Conservation (phyloP, 2,113 vertebrate species). For the Pristiophorus japonicus region DNA sequence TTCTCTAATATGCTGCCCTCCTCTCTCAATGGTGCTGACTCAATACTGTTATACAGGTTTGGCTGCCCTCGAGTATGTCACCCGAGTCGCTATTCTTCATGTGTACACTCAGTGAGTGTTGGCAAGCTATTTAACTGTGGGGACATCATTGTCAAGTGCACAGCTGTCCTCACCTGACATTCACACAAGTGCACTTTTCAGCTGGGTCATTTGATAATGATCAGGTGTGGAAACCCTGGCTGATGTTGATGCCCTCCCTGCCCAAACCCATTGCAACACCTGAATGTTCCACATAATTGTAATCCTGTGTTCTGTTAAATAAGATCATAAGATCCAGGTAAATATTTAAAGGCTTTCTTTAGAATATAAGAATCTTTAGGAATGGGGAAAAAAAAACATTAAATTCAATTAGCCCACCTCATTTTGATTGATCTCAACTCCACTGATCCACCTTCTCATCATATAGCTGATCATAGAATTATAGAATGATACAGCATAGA, state of each 20-base stretch:
- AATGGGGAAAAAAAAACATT: too few relatives aligned
- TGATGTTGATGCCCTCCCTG: neutral
- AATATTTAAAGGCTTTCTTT: too few relatives aligned
- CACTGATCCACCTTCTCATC: too few relatives aligned
- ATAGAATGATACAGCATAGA: too few relatives aligned
- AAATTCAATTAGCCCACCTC: too few relatives aligned
- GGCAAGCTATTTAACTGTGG: neutral
- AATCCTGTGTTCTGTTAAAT: too few relatives aligned
- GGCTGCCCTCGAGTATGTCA: neutral
- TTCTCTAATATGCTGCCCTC: neutral
- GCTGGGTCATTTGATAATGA: neutral
- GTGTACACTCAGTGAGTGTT: neutral
- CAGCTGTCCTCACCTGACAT: neutral
- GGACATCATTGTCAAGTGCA: neutral
- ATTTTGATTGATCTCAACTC: too few relatives aligned
- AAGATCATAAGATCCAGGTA: too few relatives aligned
- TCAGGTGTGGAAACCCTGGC: neutral
- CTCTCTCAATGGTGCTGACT: neutral
- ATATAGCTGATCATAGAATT: too few relatives aligned
- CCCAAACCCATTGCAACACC: neutral
- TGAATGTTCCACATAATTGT: too few relatives aligned
- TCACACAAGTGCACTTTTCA: neutral
- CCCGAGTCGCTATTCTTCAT: neutral
- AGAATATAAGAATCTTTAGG: too few relatives aligned
- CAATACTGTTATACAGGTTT: neutral